Evolutionary conservation across 2,797 vertebrate genomes (phyloP).

Genomic region (Mionectes olivaceus): DNA sequence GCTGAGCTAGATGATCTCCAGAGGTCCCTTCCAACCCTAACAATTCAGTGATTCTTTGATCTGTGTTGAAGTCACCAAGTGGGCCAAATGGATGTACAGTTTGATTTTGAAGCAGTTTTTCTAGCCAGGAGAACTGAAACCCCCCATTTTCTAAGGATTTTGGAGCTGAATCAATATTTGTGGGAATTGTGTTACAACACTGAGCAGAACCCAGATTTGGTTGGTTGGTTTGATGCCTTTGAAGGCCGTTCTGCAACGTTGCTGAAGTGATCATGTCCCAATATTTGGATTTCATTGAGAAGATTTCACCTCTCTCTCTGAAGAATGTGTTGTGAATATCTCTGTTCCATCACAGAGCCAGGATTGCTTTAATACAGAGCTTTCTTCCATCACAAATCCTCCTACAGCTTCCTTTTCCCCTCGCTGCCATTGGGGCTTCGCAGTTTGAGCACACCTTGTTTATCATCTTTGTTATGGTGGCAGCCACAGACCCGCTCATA

Average conservation of each 20-base stretch:
- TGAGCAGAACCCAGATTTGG: not conserved
- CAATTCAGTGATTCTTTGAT: not conserved
- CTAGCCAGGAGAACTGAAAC: not conserved
- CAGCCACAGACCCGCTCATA: not conserved
- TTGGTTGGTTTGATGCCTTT: not conserved
- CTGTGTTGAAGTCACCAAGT: not conserved
- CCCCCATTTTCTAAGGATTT: not conserved
- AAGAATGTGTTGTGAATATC: not conserved
- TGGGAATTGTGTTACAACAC: not conserved
- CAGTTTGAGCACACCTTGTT: not conserved
- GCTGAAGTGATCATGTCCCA: not conserved
- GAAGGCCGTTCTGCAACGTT: not conserved
- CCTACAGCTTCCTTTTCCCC: not conserved
- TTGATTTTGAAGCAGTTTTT: not conserved
- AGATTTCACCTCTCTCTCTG: not conserved
- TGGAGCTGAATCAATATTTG: not conserved
- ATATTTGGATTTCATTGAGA: not conserved
- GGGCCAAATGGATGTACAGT: not conserved
- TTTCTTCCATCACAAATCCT: not conserved
- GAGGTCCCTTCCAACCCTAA: not conserved
- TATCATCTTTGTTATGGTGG: not conserved
- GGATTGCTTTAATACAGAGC: not conserved
- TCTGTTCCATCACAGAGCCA: not conserved
- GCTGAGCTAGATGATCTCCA: not conserved
- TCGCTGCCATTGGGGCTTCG: not conserved